Conservation (phyloP, 2,888 invertebrate species). For the Drosophila stalkeri region DNA sequence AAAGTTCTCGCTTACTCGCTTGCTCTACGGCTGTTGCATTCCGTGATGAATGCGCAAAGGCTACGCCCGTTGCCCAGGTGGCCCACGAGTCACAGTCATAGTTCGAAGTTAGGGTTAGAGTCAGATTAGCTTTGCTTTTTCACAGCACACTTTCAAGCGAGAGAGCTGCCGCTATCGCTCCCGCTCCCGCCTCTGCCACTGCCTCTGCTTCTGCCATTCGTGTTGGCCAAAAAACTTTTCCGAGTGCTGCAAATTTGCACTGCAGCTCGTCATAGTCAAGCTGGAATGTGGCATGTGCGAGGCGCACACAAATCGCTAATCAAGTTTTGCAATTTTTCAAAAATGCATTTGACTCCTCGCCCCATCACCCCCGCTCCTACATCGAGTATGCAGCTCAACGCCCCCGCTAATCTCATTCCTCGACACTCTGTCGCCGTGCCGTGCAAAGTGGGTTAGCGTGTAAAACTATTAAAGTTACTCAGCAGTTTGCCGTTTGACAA, state of each 20-base stretch:
- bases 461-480: slow-evolving; percentile 66
- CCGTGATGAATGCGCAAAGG: slow-evolving; percentile 61
- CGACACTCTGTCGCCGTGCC: slow-evolving; percentile 28
- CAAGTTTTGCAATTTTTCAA: slow-evolving; percentile 72
- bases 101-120: slow-evolving; percentile 39
- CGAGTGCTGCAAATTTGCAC: slow-evolving; percentile 46
- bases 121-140: slow-evolving; percentile 55
- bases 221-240: slow-evolving; percentile 34
- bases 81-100: slow-evolving; percentile 31
- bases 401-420: slow-evolving; percentile 7
- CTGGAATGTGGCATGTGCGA: slow-evolving; percentile 56
- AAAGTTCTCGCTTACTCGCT: slow-evolving; percentile 25
- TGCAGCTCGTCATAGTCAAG: slow-evolving; percentile 42
- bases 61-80: slow-evolving; percentile 50
- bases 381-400: neutral
- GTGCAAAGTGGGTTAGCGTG: slow-evolving; percentile 64
- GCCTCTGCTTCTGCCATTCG: neutral
- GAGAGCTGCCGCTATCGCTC: neutral
- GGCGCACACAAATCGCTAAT: slow-evolving; percentile 63
- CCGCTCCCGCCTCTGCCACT: neutral
- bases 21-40: slow-evolving; percentile 41
- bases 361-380: too few relatives aligned
- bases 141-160: slow-evolving; percentile 31
- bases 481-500: slow-evolving; percentile 44
- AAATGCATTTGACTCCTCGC: slow-evolving; percentile 47